These are phyloP conservation scores for Saccopteryx bilineata DNA, from an alignment of 2,113 vertebrate genomes.

Conservation along the genomic window DNA sequence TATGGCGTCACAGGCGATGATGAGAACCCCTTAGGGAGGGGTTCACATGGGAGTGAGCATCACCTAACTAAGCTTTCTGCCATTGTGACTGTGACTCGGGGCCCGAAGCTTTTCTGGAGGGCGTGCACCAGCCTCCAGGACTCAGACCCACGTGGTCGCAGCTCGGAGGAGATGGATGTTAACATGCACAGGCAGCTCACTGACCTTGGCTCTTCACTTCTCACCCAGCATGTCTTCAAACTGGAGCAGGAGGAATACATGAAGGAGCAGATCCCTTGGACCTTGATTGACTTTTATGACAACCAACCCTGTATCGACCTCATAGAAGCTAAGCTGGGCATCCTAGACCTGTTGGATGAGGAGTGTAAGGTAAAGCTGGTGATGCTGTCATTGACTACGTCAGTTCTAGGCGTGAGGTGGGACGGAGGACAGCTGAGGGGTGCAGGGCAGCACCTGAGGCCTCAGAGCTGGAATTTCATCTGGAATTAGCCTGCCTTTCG, in stretches of 20 bases:
- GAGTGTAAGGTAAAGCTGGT: constrained; percentile 93
- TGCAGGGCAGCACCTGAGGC: neutral
- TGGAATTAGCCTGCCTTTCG: neutral
- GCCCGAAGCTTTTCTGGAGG: neutral
- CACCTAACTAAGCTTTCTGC: neutral
- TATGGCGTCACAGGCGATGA: neutral
- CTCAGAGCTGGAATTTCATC: neutral
- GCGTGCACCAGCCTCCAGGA: neutral
- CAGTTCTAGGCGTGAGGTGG: neutral
- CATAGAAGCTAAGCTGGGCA: constrained; percentile 96
- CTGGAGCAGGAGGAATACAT: constrained; percentile 98
- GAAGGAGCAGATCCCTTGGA: constrained; percentile 98
- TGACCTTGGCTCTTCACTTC: constrained; percentile 22
- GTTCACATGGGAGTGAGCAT: neutral
- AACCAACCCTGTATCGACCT: constrained; percentile 98
- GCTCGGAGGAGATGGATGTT: accelerated
- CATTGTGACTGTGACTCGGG: neutral
- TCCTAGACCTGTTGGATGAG: constrained; percentile 97
- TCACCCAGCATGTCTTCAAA: constrained; percentile 95
- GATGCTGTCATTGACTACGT: accelerated
- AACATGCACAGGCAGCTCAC: accelerated
- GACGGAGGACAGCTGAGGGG: neutral
- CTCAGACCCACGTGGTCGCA: neutral
- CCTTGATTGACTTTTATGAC: constrained; percentile 96
- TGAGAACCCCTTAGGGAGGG: neutral